Conservation (phyloP, 2,888 invertebrate species). For the Caenorhabditis macrosperma region DNA sequence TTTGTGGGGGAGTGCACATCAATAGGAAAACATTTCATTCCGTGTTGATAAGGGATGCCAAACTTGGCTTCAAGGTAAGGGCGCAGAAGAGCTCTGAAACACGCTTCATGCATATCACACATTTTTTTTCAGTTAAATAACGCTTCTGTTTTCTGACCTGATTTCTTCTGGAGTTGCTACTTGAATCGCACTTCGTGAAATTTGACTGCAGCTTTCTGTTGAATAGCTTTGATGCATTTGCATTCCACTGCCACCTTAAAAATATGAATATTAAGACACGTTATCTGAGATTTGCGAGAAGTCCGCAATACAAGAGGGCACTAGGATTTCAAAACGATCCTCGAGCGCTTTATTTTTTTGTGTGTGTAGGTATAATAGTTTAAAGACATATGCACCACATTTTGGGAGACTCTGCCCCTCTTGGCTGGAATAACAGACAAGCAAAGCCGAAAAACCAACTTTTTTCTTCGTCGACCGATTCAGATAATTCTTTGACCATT, state of each 20-base stretch:
- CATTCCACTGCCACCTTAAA: constrained; percentile 38
- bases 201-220: constrained; percentile 62
- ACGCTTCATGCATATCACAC: constrained; percentile 29
- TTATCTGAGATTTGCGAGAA: too few relatives aligned
- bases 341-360: too few relatives aligned
- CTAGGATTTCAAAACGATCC: too few relatives aligned
- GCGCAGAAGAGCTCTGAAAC: constrained; percentile 56
- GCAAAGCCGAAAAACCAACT: too few relatives aligned
- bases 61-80: constrained; percentile 60
- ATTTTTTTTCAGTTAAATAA: neutral
- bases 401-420: too few relatives aligned
- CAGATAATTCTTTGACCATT: too few relatives aligned
- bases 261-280: too few relatives aligned
- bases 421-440: too few relatives aligned
- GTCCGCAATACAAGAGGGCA: too few relatives aligned
- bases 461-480: too few relatives aligned
- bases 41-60: constrained; percentile 55
- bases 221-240: constrained; percentile 58
- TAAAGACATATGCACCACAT: too few relatives aligned
- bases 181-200: constrained; percentile 66
- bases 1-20: constrained; percentile 48
- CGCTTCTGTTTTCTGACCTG: constrained; percentile 49
- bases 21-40: constrained; percentile 54
- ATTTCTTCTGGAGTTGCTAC: constrained; percentile 76
- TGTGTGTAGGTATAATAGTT: too few relatives aligned